phyloP scores from a whole-genome alignment of 2,113 vertebrate genomes.

The Platanista minor region DNA sequence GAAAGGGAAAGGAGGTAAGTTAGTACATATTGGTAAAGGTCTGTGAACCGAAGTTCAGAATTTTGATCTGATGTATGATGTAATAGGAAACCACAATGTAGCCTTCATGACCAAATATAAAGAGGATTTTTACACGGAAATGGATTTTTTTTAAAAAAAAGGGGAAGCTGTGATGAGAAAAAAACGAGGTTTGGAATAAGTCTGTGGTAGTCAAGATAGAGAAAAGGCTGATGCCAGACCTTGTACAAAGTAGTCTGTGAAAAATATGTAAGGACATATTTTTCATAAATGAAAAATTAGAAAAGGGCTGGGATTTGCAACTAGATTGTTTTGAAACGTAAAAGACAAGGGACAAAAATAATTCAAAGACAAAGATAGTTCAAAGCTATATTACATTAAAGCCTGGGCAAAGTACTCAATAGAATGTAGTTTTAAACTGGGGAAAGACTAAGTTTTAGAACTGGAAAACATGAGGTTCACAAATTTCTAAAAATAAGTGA shows the following conservation, averaged over 20 bases:
- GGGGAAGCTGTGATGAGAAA: neutral
- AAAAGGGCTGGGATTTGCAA: neutral
- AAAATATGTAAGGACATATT: neutral
- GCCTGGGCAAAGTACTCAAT: neutral
- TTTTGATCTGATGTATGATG: neutral
- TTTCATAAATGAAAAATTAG: constrained; percentile 18
- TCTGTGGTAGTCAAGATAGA: constrained; percentile 23
- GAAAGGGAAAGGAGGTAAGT: constrained; percentile 3
- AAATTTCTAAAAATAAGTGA: constrained; percentile 30
- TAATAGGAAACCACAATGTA: neutral
- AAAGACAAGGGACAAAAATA: neutral
- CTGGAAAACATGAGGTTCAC: neutral
- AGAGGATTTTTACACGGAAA: neutral
- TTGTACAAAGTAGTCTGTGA: constrained; percentile 12
- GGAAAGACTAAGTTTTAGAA: neutral
- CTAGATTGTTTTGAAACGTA: constrained; percentile 5
- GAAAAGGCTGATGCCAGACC: constrained; percentile 35
- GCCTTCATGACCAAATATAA: constrained; percentile 10
- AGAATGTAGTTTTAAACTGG: neutral
- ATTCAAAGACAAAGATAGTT: constrained; percentile 13
- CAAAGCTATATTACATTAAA: neutral
- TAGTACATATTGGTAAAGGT: neutral
- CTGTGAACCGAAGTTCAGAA: neutral
- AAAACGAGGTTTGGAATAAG: neutral
- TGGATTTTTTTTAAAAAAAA: neutral